These are phyloP conservation scores for Pentamera pediparva DNA, from an alignment of 53 echinoderm and acorn worm species.

Conservation along the genomic window DNA sequence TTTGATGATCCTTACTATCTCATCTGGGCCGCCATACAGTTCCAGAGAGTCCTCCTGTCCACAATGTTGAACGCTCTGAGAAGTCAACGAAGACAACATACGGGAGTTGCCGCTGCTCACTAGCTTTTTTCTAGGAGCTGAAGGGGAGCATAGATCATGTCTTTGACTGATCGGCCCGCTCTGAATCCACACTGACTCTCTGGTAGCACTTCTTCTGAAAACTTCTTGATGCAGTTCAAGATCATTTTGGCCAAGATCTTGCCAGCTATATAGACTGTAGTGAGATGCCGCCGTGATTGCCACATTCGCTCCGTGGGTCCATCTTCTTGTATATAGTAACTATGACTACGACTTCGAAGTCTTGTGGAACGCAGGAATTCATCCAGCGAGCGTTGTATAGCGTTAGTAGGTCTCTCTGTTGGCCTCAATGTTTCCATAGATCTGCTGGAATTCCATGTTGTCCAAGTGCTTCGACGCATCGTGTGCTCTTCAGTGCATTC, in stretches of 20 bases:
- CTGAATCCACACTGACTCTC: conserved; percentile 35
- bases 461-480: not conserved
- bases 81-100: conserved; percentile 31
- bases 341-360: not conserved
- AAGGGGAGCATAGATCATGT: no score
- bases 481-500: not conserved
- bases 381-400: no score
- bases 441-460: conserved; percentile 6
- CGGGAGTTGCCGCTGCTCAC: no score
- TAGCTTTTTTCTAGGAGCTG: no score
- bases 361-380: no score
- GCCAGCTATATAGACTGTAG: no score
- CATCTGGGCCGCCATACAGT: conserved; percentile 22
- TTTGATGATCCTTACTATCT: conserved; percentile 26
- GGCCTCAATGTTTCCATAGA: not conserved
- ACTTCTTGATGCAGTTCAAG: not conserved
- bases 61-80: conserved; percentile 32
- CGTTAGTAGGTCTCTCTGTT: not conserved
- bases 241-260: no score
- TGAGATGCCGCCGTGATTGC: not conserved
- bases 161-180: not conserved
- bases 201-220: not conserved
- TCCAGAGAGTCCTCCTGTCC: conserved; percentile 8
- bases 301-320: not conserved
- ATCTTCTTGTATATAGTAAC: no score